phyloP scores from a whole-genome alignment of 2,888 invertebrate species.

The Gnatocerus cornutus region DNA sequence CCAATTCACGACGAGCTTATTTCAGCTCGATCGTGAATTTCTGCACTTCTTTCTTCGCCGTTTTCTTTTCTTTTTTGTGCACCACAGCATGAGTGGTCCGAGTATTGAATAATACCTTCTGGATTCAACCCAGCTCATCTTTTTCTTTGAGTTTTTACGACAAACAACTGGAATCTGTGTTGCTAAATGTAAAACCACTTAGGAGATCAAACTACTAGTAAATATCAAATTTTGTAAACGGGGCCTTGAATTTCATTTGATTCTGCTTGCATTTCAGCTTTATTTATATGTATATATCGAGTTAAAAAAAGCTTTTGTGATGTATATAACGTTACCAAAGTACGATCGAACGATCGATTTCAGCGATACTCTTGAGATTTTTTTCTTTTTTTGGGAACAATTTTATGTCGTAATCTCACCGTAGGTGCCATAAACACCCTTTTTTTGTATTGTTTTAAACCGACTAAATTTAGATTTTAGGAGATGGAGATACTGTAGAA shows the following conservation, averaged over 20 bases:
- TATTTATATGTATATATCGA: conserved; percentile 65
- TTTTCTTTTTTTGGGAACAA: conserved; percentile 51
- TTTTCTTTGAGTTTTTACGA: conserved; percentile 42
- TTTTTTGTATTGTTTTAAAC: conserved; percentile 27
- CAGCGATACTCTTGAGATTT: conserved; percentile 42
- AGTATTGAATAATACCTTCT: conserved; percentile 69
- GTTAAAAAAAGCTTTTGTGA: conserved; percentile 62
- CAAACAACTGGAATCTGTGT: conserved; percentile 15
- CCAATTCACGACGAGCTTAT: conserved; percentile 53
- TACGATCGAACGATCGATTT: conserved; percentile 58
- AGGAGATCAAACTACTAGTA: neutral
- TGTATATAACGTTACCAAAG: conserved; percentile 68
- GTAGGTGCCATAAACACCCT: conserved; percentile 57
- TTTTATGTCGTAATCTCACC: conserved; percentile 47
- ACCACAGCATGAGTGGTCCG: conserved; percentile 68
- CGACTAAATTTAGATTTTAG: conserved; percentile 26
- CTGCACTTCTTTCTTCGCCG: conserved; percentile 43
- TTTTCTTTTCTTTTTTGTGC: conserved; percentile 49
- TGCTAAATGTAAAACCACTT: conserved; percentile 16
- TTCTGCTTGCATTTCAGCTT: conserved; percentile 48
- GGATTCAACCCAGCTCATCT: conserved; percentile 66
- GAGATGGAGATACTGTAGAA: conserved; percentile 31
- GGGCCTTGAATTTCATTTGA: conserved; percentile 37
- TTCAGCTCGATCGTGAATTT: conserved; percentile 47
- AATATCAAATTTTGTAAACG: conserved; percentile 37